A percentile compares a stretch with the other conserved stretches of the same genome.
These are phyloP conservation scores for Enchytraeus crypticus DNA, from an alignment of 2,888 invertebrate species.

Conservation along the genomic window DNA sequence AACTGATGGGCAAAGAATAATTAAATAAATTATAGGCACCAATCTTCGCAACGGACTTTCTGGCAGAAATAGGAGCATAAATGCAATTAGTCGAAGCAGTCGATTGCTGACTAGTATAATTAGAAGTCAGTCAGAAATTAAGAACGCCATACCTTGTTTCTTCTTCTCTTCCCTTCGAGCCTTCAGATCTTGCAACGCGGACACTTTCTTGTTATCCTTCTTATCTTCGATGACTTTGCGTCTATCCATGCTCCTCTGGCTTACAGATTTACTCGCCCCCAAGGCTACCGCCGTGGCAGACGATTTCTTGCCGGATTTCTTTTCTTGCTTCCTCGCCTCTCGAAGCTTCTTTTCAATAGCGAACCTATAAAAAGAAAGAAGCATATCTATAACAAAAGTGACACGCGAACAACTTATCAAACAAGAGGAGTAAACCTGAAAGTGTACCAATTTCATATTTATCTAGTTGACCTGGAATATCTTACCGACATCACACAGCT, in stretches of 20 bases:
- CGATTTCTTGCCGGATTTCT: conserved; percentile 51
- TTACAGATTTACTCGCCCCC: conserved; percentile 27
- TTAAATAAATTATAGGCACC: too few relatives aligned
- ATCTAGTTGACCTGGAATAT: too few relatives aligned
- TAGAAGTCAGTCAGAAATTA: too few relatives aligned
- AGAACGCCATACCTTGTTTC: conserved; percentile 28
- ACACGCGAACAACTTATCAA: too few relatives aligned
- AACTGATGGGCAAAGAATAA: too few relatives aligned
- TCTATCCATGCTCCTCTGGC: conserved; percentile 63
- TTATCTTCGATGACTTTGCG: conserved; percentile 87
- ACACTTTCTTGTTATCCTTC: conserved; percentile 68
- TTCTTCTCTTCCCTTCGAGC: conserved; percentile 84
- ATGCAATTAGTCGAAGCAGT: too few relatives aligned
- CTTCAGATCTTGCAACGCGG: conserved; percentile 83
- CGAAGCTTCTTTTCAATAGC: conserved; percentile 89
- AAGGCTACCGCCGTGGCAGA: conserved; percentile 12
- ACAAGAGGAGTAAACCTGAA: too few relatives aligned
- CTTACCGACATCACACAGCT: too few relatives aligned
- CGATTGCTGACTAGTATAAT: too few relatives aligned
- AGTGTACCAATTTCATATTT: too few relatives aligned
- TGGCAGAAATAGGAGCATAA: too few relatives aligned
- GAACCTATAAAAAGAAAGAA: conserved; percentile 59
- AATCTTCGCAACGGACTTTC: too few relatives aligned
- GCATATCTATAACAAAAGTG: not conserved
- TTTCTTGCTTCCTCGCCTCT: conserved; percentile 68